Base-by-base conservation (phyloP, 1,140 invertebrate species). In the Odontomachus brunneus region DNA sequence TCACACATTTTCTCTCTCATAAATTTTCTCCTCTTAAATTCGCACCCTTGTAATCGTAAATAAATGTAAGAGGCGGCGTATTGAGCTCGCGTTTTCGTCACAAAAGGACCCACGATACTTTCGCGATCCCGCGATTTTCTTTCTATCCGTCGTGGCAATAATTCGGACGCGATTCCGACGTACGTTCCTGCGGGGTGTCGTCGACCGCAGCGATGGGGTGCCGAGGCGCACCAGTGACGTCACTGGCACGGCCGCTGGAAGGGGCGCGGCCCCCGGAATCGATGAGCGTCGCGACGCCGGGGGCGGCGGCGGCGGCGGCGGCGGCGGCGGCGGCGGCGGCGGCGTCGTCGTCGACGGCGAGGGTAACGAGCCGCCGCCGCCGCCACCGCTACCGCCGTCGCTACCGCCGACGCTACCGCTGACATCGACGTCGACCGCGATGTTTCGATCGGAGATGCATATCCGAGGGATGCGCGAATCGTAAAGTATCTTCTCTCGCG, bases 171-270 rank as follows among this genome's bases (percentile, higher is more conserved):
- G 65, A 67, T 69, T 69, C 24, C 51, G 12, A 3, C 24, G 60
- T 71, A 44, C 51, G 75, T 66, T 69, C 24, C 12, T 11, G 51
- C n/a, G 3, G 11, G 55, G 63, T 78, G 71, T 76, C 86, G 75
- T 69, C 83, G 87, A 88, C 78, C 83, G 71, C 91, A 91, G 87
- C 91, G 90, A 91, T 88, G 91, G 90, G 91, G 89, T 89, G 92
- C 88, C 90, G 63, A 63, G 78, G 83, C 86, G 84, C 83, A 55
- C 82, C 90, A 90, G 86, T 91, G 90, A 92, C 92, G 90, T 92
- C 92, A 92, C 87, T 89, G 90, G 89, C 85, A 66, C 62, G 75
- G 75, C 33, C 67, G 75, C 51, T 80, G 75, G 75, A 71, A 80
- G 75, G 75, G 75, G 75, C 86, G 81, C 83, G 80, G 87, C 88